Percentiles rank a stretch among this genome's conserved stretches.
These are phyloP conservation scores for Microctenopoma lineatum DNA, from an alignment of 2,797 vertebrate species.

Conservation along the genomic window DNA sequence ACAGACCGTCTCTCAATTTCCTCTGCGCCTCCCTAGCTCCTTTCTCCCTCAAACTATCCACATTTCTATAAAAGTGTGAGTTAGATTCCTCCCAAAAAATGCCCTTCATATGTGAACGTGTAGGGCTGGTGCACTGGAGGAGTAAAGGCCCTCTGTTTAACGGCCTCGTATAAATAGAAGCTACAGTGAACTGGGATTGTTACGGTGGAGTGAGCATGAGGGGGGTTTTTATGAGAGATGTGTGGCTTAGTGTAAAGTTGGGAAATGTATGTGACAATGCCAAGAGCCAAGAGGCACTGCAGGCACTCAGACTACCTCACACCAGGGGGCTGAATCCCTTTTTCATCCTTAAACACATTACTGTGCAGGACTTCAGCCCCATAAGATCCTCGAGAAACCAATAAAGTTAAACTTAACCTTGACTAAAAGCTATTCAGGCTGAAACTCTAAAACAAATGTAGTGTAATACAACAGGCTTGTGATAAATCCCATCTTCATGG, in stretches of 20 bases:
- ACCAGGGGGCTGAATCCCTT: conserved; percentile 4
- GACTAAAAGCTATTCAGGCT: conserved; percentile 17
- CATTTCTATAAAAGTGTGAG: conserved; percentile 32
- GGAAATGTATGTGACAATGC: conserved; percentile 27
- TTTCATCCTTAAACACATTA: conserved; percentile 27
- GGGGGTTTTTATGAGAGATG: conserved; percentile 38
- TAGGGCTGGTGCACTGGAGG: not conserved
- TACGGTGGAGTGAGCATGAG: conserved; percentile 27
- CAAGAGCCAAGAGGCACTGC: conserved; percentile 22
- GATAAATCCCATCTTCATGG: too few relatives aligned
- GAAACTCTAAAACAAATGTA: conserved; percentile 10
- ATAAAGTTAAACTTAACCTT: conserved; percentile 21
- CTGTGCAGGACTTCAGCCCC: conserved; percentile 6
- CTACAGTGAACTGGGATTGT: conserved; percentile 33
- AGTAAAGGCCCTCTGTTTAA: conserved; percentile 50
- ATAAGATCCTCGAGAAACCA: not conserved
- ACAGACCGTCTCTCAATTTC: conserved; percentile 8
- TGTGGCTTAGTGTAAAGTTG: conserved; percentile 32
- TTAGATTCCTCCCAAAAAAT: conserved; percentile 20
- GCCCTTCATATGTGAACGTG: conserved; percentile 4
- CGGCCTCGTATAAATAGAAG: conserved; percentile 55
- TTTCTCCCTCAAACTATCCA: conserved; percentile 20
- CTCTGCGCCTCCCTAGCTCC: conserved; percentile 1
- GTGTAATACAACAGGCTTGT: not conserved
- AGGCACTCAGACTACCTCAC: conserved; percentile 12